phyloP scores from a whole-genome alignment of 2,797 vertebrate species.

The Channallabes apus region DNA sequence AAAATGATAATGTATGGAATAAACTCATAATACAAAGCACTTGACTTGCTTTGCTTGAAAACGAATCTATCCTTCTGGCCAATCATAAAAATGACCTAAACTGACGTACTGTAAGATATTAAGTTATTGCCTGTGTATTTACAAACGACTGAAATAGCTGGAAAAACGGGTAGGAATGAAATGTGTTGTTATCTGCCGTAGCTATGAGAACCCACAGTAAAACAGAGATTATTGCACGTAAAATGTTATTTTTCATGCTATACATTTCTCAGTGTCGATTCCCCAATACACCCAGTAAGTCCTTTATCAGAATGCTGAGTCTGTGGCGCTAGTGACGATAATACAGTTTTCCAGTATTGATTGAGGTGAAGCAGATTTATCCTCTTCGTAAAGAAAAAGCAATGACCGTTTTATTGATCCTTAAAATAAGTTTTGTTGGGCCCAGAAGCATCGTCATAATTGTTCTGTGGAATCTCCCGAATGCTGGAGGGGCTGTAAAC shows the following conservation, averaged over 20 bases:
- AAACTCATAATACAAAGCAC: background rate
- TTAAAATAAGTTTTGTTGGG: conserved; percentile 57
- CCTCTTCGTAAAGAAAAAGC: conserved; percentile 58
- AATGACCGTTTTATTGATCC: conserved; percentile 57
- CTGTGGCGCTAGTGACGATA: conserved; percentile 50
- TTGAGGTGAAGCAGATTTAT: conserved; percentile 61
- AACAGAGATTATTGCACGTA: conserved; percentile 37
- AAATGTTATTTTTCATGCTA: conserved; percentile 34
- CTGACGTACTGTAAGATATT: background rate
- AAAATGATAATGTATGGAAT: background rate
- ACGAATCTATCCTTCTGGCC: background rate
- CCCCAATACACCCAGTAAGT: conserved; percentile 49
- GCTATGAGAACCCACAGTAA: conserved; percentile 15
- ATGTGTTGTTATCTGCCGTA: conserved; percentile 16
- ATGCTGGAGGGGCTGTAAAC: conserved; percentile 57
- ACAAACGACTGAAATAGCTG: background rate
- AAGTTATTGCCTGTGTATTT: background rate
- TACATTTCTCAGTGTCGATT: conserved; percentile 47
- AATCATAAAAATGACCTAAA: background rate
- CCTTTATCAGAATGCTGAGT: conserved; percentile 54
- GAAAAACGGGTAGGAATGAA: background rate
- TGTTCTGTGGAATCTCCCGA: conserved; percentile 49
- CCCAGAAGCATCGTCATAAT: conserved; percentile 53
- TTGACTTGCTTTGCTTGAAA: background rate
- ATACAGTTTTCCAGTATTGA: conserved; percentile 63